Evolutionary conservation across 2,113 vertebrate genomes (phyloP).

Genomic region (Stercorarius parasiticus): DNA sequence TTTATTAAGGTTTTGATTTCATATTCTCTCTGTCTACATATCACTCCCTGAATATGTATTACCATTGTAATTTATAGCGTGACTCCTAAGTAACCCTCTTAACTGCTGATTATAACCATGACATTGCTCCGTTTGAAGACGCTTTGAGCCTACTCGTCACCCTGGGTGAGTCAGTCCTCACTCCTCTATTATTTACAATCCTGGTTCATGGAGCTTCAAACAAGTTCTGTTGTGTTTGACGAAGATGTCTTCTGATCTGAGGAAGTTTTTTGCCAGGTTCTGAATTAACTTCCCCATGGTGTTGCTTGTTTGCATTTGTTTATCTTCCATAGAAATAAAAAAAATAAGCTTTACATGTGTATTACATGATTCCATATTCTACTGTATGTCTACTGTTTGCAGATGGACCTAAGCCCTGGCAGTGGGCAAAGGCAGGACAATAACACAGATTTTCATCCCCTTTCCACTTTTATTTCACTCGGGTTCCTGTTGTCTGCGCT

Average conservation of each 20-base stretch:
- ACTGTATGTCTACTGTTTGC: background rate
- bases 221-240: background rate
- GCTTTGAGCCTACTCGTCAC: conserved; percentile 27
- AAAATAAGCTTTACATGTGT: background rate
- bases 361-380: accelerated
- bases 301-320: background rate
- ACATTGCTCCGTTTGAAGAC: background rate
- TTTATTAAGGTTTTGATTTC: conserved; percentile 57
- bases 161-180: background rate
- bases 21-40: conserved; percentile 24
- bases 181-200: conserved; percentile 23
- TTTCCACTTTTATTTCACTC: background rate
- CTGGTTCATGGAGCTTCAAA: background rate
- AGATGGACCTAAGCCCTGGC: background rate
- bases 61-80: conserved; percentile 28
- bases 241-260: background rate
- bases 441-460: background rate
- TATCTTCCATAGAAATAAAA: background rate
- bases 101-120: conserved; percentile 38
- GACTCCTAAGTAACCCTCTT: conserved; percentile 24
- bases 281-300: background rate
- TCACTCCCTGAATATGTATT: conserved; percentile 44
- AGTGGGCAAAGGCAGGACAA: background rate
- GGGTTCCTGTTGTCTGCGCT: background rate
- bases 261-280: background rate